These are phyloP conservation scores for Leiothrix lutea DNA, from an alignment of 2,113 vertebrate genomes.

Conservation along the genomic window DNA sequence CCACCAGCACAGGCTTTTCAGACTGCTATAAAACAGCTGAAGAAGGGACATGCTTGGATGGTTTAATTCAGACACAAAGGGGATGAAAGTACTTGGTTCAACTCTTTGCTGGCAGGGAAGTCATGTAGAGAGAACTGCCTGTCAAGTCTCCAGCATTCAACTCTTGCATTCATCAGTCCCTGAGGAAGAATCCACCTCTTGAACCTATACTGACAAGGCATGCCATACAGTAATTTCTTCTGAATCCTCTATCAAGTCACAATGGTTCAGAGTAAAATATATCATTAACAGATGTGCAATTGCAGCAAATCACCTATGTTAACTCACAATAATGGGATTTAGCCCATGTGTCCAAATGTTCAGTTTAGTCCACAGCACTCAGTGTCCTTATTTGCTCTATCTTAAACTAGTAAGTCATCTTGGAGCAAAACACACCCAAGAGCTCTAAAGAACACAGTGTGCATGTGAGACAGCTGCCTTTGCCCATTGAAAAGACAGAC, in stretches of 20 bases:
- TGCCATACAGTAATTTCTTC: neutral
- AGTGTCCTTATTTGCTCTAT: neutral
- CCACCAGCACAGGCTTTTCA: neutral
- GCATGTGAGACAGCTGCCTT: neutral
- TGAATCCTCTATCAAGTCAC: neutral
- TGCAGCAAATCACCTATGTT: neutral
- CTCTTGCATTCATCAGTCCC: neutral
- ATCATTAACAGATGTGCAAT: neutral
- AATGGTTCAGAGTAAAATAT: neutral
- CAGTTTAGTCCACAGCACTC: neutral
- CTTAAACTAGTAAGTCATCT: neutral
- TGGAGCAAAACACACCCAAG: neutral
- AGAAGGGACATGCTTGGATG: neutral
- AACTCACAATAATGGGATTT: neutral
- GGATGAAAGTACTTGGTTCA: neutral
- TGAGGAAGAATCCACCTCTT: neutral
- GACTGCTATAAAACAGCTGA: neutral
- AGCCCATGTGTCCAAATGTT: neutral
- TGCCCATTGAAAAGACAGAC: neutral
- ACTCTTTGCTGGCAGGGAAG: neutral
- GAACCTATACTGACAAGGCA: neutral
- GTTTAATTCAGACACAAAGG: neutral
- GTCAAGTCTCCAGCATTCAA: neutral
- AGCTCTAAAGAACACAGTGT: neutral
- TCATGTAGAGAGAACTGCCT: neutral